Evolutionary conservation across 2,797 vertebrate genomes (phyloP).

Genomic region (Eleutherodactylus coqui): DNA sequence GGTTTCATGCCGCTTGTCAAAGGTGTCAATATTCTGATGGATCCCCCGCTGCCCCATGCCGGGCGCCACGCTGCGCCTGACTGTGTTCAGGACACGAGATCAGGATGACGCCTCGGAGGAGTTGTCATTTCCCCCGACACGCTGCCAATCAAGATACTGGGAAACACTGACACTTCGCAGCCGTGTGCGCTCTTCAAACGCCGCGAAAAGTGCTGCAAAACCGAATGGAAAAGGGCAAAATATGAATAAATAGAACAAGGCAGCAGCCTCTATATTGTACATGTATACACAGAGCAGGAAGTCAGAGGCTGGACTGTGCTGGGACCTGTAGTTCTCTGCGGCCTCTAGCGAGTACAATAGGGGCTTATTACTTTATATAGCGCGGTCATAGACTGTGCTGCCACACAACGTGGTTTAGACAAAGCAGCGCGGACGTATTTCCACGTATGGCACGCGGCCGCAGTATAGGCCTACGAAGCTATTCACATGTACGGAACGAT

Average conservation of each 20-base stretch:
- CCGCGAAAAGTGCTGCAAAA: background rate
- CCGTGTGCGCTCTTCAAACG: background rate
- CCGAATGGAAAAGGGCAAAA: background rate
- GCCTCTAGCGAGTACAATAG: no score
- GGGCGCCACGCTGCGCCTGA: constrained; percentile 6
- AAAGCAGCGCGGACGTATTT: no score
- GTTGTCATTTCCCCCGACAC: background rate
- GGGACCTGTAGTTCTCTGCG: no score
- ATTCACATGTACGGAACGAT: no score
- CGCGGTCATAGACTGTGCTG: no score
- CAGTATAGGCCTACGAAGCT: no score
- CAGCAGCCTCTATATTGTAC: background rate
- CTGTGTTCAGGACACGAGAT: background rate
- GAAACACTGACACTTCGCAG: background rate
- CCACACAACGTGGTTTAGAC: no score
- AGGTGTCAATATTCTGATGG: constrained; percentile 27
- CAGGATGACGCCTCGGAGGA: background rate
- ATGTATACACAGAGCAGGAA: no score
- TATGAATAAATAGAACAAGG: background rate
- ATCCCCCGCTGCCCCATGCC: background rate
- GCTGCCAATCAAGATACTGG: background rate
- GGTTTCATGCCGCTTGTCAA: constrained; percentile 6
- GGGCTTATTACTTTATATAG: no score
- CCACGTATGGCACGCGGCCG: no score
- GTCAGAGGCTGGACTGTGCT: no score